Conservation (phyloP, 2,888 invertebrate genomes). For the Calephelis perditalis region DNA sequence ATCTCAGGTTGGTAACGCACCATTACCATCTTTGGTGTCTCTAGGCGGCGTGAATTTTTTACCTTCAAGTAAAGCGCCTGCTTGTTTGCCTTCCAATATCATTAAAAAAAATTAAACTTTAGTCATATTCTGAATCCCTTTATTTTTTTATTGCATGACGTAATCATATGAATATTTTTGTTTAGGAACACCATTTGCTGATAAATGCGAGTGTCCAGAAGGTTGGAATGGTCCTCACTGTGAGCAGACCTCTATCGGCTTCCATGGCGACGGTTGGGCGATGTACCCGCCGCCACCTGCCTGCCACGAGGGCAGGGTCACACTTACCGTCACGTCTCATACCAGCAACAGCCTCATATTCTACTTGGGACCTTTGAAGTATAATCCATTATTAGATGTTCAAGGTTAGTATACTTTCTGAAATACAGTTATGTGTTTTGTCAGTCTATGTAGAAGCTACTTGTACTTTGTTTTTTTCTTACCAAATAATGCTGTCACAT, state of each 20-base stretch:
- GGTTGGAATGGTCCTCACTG: constrained; percentile 92
- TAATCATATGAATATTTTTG: background rate
- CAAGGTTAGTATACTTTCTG: constrained; percentile 70
- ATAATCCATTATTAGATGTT: constrained; percentile 80
- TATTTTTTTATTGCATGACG: background rate
- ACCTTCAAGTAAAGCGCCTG: too few species aligned
- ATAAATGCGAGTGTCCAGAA: constrained; percentile 88
- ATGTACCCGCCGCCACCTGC: constrained; percentile 93
- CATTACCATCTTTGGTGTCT: too few species aligned
- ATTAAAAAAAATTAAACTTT: too few species aligned
- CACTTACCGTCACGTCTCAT: constrained; percentile 88
- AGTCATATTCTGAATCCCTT: constrained; percentile 17
- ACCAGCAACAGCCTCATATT: constrained; percentile 90
- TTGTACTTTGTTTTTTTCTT: too few species aligned
- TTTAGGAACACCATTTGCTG: constrained; percentile 75
- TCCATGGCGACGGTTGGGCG: constrained; percentile 94
- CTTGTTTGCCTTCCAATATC: too few species aligned
- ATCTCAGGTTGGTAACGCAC: too few species aligned
- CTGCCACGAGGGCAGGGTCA: constrained; percentile 90
- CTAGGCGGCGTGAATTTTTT: too few species aligned
- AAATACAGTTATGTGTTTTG: too few species aligned
- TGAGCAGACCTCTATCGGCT: constrained; percentile 92
- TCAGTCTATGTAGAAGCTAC: too few species aligned
- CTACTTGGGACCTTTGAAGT: constrained; percentile 90
- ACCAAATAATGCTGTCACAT: too few species aligned